These are phyloP conservation scores for Fundulus diaphanus DNA, from an alignment of 2,797 vertebrate species.

Conservation along the genomic window DNA sequence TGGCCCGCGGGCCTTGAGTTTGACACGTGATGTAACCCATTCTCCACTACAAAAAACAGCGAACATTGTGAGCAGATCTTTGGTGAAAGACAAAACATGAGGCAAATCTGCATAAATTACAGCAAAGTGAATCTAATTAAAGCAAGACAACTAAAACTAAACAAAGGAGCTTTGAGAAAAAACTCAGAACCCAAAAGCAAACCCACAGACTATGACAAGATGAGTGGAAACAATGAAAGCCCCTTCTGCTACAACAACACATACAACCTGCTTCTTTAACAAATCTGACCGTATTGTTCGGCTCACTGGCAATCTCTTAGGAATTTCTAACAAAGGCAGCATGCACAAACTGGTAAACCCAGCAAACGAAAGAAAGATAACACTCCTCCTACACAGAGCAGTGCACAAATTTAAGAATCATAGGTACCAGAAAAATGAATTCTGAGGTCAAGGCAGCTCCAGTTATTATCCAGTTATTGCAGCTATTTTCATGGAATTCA, in stretches of 20 bases:
- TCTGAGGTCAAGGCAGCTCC: slow-evolving; percentile 7
- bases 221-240: not conserved
- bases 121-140: not conserved
- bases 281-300: not conserved
- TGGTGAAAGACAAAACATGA: not conserved
- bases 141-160: not conserved
- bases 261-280: not conserved
- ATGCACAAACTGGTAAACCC: slow-evolving; percentile 12
- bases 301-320: slow-evolving; percentile 22
- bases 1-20: too few relatives aligned
- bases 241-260: not conserved
- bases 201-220: not conserved
- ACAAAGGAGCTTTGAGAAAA: not conserved
- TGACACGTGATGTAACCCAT: too few relatives aligned
- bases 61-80: not conserved
- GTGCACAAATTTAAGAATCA: not conserved
- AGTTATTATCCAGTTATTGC: slow-evolving; percentile 36
- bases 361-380: slow-evolving; percentile 18
- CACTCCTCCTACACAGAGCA: not conserved
- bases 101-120: not conserved
- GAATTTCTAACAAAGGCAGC: not conserved
- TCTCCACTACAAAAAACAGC: not conserved
- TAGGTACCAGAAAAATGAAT: slow-evolving; percentile 13
- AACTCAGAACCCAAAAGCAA: not conserved
- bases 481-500: slow-evolving; percentile 42